Conservation (phyloP, 2,888 invertebrate species). For the Netelia fuscicornis region DNA sequence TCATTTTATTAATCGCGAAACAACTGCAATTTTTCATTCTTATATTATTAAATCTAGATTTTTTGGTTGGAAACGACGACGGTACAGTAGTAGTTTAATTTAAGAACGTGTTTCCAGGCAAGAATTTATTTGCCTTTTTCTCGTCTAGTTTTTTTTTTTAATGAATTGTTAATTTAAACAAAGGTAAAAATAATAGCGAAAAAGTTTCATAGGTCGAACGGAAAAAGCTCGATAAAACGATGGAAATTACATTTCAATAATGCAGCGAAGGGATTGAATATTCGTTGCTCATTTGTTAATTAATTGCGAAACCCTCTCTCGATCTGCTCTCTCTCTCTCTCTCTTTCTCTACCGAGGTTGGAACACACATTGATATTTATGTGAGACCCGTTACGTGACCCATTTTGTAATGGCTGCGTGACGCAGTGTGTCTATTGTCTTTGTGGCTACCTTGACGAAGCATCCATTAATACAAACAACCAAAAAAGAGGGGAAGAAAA, state of each 20-base stretch:
- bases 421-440: conserved; percentile 9
- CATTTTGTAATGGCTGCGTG: conserved; percentile 36
- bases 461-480: background rate
- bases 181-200: background rate
- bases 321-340: background rate
- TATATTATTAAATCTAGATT: too few relatives aligned
- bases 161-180: conserved; percentile 17
- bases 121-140: background rate
- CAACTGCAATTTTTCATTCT: too few relatives aligned
- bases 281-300: conserved; percentile 28
- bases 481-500: background rate
- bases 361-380: conserved; percentile 48
- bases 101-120: background rate
- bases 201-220: background rate
- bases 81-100: background rate
- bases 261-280: conserved; percentile 9
- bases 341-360: conserved; percentile 2
- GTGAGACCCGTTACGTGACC: conserved; percentile 52
- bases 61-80: too few relatives aligned
- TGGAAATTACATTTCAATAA: conserved; percentile 27
- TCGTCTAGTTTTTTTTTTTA: background rate
- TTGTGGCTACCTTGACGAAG: background rate
- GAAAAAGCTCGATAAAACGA: background rate
- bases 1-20: too few relatives aligned
- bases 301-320: background rate